Percentiles rank a stretch among this genome's conserved stretches.
Conservation (phyloP, 2,888 invertebrate species). For the Pegoplata infirma region DNA sequence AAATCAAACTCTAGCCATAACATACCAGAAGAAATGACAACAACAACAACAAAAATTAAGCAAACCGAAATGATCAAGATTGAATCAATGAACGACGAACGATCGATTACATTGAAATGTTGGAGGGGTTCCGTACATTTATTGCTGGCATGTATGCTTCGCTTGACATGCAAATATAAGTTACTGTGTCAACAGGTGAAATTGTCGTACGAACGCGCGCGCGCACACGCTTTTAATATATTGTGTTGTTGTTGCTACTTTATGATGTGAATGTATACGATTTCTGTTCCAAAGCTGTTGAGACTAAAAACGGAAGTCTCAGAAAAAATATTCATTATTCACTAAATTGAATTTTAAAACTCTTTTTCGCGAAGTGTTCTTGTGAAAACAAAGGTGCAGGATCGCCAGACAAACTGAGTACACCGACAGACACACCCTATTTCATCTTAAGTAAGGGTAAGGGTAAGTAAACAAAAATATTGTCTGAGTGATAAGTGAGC, state of each 20-base stretch:
- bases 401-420: no score
- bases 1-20: constrained; percentile 51
- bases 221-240: constrained; percentile 54
- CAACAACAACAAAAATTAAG: no score
- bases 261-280: not conserved
- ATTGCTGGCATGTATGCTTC: not conserved
- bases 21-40: constrained; percentile 15
- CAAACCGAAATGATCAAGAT: constrained; percentile 49
- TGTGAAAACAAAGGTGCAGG: no score
- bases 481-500: no score
- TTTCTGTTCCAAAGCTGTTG: no score
- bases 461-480: no score
- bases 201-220: constrained; percentile 69
- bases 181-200: constrained; percentile 77
- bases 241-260: constrained; percentile 2
- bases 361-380: no score
- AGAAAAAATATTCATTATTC: no score
- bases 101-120: constrained; percentile 46
- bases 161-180: constrained; percentile 73
- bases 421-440: no score
- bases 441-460: no score
- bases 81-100: constrained; percentile 14
- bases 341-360: no score
- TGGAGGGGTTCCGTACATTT: constrained; percentile 46
- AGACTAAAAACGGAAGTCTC: not conserved